Evolutionary conservation across 2,797 vertebrate genomes (phyloP).

Genomic region (Microtus obscurus): DNA sequence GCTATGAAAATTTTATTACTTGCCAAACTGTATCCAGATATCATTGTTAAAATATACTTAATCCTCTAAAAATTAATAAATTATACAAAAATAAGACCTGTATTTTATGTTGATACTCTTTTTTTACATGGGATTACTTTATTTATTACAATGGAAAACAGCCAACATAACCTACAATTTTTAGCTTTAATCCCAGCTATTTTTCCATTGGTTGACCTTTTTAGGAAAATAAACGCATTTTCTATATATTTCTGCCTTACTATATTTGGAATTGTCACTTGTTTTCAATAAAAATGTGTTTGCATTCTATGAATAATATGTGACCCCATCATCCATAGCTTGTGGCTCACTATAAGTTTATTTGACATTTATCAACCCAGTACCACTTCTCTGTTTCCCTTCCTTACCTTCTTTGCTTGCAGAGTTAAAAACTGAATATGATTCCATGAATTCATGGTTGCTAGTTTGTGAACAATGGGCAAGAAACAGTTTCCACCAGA

Average conservation of each 20-base stretch:
- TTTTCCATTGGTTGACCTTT: conserved; percentile 31
- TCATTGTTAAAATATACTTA: neutral
- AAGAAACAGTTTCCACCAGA: neutral
- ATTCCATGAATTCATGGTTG: neutral
- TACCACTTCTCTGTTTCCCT: neutral
- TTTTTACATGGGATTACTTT: neutral
- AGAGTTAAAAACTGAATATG: neutral
- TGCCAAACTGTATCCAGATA: neutral
- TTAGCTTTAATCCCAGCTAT: neutral
- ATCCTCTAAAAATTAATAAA: neutral
- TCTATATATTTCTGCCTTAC: conserved; percentile 1
- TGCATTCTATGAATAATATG: conserved; percentile 33
- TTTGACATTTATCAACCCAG: neutral
- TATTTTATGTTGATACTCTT: neutral
- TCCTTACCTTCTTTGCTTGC: neutral
- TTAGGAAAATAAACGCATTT: neutral
- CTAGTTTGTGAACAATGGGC: neutral
- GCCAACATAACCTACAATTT: neutral
- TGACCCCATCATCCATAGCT: neutral
- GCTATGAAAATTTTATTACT: neutral
- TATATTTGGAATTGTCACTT: conserved; percentile 11
- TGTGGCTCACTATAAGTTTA: neutral
- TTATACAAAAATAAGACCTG: neutral
- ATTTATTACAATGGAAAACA: conserved; percentile 28
- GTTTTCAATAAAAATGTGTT: neutral